Conservation (phyloP, 2,888 invertebrate species). For the Plagodis pulveraria region DNA sequence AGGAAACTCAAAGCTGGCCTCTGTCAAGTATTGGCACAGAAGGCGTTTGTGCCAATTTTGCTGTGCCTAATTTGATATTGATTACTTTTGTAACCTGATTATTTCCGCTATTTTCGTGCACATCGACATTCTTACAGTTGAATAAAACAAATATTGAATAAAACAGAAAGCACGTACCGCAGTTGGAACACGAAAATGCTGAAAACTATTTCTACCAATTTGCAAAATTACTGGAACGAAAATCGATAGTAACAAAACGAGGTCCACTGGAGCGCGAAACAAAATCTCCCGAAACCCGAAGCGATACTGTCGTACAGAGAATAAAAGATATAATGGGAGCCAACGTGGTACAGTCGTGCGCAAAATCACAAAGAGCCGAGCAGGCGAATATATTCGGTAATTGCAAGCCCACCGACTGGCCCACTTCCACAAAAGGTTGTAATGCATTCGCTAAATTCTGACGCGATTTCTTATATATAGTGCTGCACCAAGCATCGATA, state of each 20-base stretch:
- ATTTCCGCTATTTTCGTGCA: too few species aligned
- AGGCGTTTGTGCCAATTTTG: background rate
- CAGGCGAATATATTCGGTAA: constrained; percentile 55
- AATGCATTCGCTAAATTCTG: constrained; percentile 60
- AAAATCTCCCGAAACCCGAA: constrained; percentile 48
- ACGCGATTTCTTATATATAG: constrained; percentile 46
- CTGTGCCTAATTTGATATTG: background rate
- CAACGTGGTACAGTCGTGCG: constrained; percentile 42
- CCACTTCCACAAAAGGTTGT: constrained; percentile 55
- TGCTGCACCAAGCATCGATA: constrained; percentile 45
- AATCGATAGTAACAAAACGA: constrained; percentile 39
- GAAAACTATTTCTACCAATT: constrained; percentile 24
- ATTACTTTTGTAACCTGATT: background rate
- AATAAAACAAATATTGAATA: too few species aligned
- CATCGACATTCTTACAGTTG: too few species aligned
- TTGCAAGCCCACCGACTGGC: constrained; percentile 58
- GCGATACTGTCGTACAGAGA: constrained; percentile 38
- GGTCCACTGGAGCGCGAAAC: constrained; percentile 40
- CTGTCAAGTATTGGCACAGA: constrained; percentile 9
- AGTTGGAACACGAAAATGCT: constrained; percentile 3
- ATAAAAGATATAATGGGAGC: constrained; percentile 45
- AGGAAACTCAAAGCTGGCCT: constrained; percentile 12
- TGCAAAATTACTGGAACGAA: constrained; percentile 32
- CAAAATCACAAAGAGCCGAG: constrained; percentile 54
- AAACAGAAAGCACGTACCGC: too few species aligned